Conservation (phyloP, 92 coral and sea anemone species). For the Blastomussa wellsi region DNA sequence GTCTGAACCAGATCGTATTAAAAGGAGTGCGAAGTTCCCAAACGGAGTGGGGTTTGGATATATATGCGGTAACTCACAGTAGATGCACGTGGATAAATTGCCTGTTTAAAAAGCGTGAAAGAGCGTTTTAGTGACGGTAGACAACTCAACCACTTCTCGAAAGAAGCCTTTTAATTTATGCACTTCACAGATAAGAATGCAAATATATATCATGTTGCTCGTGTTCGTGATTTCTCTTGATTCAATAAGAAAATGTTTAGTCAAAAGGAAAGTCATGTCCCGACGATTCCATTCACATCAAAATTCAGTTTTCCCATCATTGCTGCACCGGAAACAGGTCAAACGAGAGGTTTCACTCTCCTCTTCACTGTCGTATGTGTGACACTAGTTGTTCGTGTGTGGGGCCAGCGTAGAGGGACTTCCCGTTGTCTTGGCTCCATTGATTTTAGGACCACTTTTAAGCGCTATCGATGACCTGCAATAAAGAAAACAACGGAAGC, state of each 20-base stretch:
- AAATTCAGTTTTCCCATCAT: background rate
- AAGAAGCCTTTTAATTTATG: too few species aligned
- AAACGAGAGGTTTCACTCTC: background rate
- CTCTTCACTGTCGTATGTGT: background rate
- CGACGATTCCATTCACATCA: background rate
- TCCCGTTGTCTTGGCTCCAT: background rate
- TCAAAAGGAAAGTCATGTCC: background rate
- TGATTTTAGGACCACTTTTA: background rate
- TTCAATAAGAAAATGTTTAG: background rate
- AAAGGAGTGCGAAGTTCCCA: too few species aligned
- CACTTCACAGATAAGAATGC: background rate
- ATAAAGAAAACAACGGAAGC: background rate
- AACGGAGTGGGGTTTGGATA: background rate
- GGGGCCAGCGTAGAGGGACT: background rate
- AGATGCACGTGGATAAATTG: background rate
- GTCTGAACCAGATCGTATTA: too few species aligned
- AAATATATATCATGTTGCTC: background rate
- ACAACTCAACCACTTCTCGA: too few species aligned
- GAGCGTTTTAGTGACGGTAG: too few species aligned
- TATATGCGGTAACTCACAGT: background rate
- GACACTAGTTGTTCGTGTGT: background rate
- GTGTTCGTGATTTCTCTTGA: background rate
- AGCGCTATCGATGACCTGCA: conserved; percentile 26
- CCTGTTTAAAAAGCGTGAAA: too few species aligned
- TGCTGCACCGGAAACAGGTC: background rate